phyloP scores from a whole-genome alignment of 2,113 vertebrate genomes.

The Neoarius graeffei region DNA sequence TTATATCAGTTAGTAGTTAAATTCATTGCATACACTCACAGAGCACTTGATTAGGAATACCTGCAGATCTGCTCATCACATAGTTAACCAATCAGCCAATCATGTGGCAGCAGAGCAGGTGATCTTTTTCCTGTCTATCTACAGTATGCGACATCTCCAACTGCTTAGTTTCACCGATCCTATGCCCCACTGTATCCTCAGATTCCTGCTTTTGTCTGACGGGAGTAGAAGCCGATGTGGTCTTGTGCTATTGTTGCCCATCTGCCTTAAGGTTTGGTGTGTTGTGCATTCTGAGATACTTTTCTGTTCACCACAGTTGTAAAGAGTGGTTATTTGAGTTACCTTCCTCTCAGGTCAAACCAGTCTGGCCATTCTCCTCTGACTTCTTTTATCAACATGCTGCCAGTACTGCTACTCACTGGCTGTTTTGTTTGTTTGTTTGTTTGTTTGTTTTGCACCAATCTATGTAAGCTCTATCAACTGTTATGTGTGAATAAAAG shows the following conservation, averaged over 20 bases:
- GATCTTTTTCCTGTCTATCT: background rate
- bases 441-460: background rate
- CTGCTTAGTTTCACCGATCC: background rate
- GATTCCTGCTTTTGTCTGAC: background rate
- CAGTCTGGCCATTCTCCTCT: background rate
- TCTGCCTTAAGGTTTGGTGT: background rate
- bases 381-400: background rate
- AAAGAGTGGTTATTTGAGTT: background rate
- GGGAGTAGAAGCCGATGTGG: background rate
- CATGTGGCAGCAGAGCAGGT: background rate
- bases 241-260: background rate
- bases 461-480: background rate
- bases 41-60: background rate
- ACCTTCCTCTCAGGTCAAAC: background rate
- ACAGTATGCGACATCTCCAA: background rate
- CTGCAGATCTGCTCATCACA: background rate
- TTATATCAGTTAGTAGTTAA: background rate
- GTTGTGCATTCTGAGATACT: background rate
- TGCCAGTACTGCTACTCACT: background rate
- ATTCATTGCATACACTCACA: background rate
- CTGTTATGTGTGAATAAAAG: background rate
- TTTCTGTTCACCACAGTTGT: background rate
- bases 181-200: background rate
- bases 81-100: background rate
- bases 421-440: background rate